A percentile compares a stretch with the other conserved stretches of the same genome.
Conservation (phyloP, 2,797 vertebrate genomes). For the Manis pentadactyla region DNA sequence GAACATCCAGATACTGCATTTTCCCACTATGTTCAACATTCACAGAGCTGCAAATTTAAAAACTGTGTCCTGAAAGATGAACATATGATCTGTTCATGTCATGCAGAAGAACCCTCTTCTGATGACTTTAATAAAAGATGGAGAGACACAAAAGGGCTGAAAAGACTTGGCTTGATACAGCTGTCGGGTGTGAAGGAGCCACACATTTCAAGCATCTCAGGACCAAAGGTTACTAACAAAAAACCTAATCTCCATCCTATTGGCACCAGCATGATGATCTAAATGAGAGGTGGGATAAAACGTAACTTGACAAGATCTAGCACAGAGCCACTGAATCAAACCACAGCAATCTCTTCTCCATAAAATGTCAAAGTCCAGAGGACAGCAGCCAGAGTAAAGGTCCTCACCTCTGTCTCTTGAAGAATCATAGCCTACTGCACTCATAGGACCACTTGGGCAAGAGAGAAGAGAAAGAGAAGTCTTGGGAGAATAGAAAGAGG, state of each 20-base stretch:
- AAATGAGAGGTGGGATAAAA: background rate
- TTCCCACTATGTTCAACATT: background rate
- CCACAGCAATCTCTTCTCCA: background rate
- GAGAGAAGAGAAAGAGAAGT: background rate
- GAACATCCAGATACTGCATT: background rate
- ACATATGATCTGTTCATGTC: background rate
- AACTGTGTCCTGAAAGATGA: background rate
- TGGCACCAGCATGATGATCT: background rate
- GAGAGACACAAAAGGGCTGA: background rate
- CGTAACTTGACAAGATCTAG: background rate
- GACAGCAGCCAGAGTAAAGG: background rate
- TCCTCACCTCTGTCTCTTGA: background rate
- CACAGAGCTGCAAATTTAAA: background rate
- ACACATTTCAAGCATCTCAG: background rate
- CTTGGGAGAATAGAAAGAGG: background rate
- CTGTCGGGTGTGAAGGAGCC: background rate
- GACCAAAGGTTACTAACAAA: background rate
- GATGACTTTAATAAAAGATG: background rate
- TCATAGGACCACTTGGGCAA: background rate
- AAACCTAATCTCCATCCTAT: background rate
- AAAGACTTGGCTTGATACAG: background rate
- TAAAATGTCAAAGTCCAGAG: background rate
- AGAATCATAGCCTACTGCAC: background rate
- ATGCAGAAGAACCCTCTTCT: background rate
- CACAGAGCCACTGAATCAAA: background rate